Evolutionary conservation across 2,888 invertebrate species (phyloP).

Genomic region (Pediacus dermestoides): DNA sequence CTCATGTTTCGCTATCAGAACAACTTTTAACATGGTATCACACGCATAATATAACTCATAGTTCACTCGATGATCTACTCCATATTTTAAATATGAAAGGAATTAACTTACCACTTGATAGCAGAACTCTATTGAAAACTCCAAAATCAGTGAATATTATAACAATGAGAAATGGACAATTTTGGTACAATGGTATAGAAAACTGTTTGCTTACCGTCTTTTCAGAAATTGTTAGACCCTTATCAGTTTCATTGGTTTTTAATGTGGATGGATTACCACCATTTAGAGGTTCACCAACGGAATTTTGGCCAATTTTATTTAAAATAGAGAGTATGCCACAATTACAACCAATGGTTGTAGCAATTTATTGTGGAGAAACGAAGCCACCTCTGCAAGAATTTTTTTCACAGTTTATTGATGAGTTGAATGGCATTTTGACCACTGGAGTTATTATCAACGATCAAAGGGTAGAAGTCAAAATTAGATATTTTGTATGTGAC

Average conservation of each 20-base stretch:
- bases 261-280: conserved; percentile 15
- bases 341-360: conserved; percentile 3
- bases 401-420: conserved; percentile 1
- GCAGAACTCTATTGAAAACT: conserved; percentile 19
- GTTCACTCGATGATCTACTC: conserved; percentile 9
- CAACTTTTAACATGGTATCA: background rate
- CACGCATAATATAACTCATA: background rate
- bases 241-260: conserved; percentile 12
- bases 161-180: conserved; percentile 13
- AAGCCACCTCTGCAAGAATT: conserved; percentile 5
- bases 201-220: conserved; percentile 11
- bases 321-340: conserved; percentile 1
- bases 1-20: conserved; percentile 1
- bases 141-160: conserved; percentile 15
- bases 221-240: conserved; percentile 10
- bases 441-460: background rate
- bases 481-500: conserved; percentile 11
- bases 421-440: background rate
- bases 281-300: conserved; percentile 9
- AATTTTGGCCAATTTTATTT: conserved; percentile 15
- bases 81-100: conserved; percentile 9
- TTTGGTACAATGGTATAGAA: conserved; percentile 21
- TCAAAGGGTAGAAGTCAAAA: conserved; percentile 9
- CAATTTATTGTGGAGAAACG: conserved; percentile 10
- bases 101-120: conserved; percentile 15